Conservation (phyloP, 2,797 vertebrate species). For the Lacerta agilis region DNA sequence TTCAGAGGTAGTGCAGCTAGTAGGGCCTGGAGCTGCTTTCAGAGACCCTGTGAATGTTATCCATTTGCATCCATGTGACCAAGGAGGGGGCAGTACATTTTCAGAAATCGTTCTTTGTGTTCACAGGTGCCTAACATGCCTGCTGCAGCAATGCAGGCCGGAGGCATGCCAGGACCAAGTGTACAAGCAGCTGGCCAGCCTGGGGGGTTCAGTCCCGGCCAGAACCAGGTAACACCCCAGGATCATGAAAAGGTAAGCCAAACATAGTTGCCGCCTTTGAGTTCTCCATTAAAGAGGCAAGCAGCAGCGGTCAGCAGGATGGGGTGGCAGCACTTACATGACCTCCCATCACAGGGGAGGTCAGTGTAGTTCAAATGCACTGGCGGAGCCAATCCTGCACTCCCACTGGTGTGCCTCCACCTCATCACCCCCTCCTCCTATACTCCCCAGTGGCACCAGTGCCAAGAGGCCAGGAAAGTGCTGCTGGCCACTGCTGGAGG, state of each 20-base stretch:
- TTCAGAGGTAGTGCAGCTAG: background rate
- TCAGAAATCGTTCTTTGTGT: conserved; percentile 3
- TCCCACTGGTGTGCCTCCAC: too few species aligned
- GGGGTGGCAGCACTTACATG: too few species aligned
- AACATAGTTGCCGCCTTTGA: background rate
- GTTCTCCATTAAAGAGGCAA: background rate
- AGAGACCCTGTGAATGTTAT: background rate
- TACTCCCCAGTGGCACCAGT: too few species aligned
- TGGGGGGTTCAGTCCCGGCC: conserved; percentile 92
- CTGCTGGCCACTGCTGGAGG: background rate
- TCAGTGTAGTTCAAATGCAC: too few species aligned
- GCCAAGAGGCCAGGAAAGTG: too few species aligned
- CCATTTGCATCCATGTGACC: too few species aligned
- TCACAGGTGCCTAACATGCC: conserved; percentile 72
- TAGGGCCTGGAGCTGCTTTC: background rate
- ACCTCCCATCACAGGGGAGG: too few species aligned
- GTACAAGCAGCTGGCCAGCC: conserved; percentile 83
- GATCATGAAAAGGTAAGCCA: conserved; percentile 94
- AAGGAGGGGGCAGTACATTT: background rate
- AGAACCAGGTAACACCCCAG: conserved; percentile 93
- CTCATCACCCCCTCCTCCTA: too few species aligned
- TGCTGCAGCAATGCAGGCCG: conserved; percentile 62
- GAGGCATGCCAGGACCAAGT: conserved; percentile 79
- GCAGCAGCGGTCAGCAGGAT: background rate
- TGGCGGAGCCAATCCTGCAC: too few species aligned